These are phyloP conservation scores for Tachuris rubrigastra DNA, from an alignment of 2,113 vertebrate species.

Conservation along the genomic window DNA sequence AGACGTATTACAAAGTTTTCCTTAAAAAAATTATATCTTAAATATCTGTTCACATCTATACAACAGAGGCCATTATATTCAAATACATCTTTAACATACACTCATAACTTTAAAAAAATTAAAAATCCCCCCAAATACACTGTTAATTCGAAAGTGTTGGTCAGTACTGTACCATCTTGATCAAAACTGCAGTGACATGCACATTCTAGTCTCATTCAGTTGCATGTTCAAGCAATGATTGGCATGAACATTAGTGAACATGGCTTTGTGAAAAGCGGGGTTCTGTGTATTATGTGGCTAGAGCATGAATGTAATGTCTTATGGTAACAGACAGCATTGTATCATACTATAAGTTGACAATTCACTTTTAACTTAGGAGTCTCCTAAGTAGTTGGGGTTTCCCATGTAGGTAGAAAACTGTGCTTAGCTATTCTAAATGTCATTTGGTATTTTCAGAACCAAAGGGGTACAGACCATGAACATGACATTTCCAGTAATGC, in stretches of 20 bases:
- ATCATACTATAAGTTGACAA: rapidly evolving
- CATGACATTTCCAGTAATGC: not conserved
- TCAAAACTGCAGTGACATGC: not conserved
- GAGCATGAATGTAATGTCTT: not conserved
- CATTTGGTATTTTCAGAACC: not conserved
- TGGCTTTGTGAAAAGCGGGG: not conserved
- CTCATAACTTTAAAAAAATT: not conserved
- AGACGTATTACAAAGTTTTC: not conserved
- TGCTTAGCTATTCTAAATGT: not conserved
- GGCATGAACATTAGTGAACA: not conserved
- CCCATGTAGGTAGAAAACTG: not conserved
- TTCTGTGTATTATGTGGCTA: not conserved
- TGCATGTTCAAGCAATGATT: not conserved
- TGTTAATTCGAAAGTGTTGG: not conserved
- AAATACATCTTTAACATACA: not conserved
- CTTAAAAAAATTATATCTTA: not conserved
- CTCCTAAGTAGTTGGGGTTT: not conserved
- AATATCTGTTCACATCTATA: not conserved
- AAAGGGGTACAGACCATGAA: not conserved
- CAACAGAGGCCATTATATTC: not conserved
- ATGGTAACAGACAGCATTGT: not conserved
- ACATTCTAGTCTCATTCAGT: not conserved
- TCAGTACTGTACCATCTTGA: not conserved
- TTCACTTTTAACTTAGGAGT: not conserved
- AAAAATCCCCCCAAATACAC: not conserved